A percentile compares a stretch with the other conserved stretches of the same genome.
These are phyloP conservation scores for Oasisia sp. DNA, from an alignment of 2,888 invertebrate genomes.

Conservation along the genomic window DNA sequence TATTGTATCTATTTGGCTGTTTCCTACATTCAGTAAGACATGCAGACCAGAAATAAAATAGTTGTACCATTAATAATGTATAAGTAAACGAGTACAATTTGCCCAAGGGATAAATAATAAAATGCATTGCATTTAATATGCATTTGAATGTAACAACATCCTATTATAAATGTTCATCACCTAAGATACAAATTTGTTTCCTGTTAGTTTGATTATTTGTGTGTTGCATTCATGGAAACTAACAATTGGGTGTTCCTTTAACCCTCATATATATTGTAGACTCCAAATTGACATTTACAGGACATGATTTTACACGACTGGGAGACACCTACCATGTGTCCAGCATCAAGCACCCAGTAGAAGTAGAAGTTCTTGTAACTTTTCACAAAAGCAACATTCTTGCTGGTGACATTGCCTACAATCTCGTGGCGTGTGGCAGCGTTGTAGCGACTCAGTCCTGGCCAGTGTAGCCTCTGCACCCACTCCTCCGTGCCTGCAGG, in stretches of 20 bases:
- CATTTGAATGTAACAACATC: no score
- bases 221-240: background rate
- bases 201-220: background rate
- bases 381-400: slow-evolving; percentile 79
- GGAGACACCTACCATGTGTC: slow-evolving; percentile 77
- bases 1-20: no score
- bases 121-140: no score
- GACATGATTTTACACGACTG: background rate
- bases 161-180: no score
- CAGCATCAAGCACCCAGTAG: slow-evolving; percentile 82
- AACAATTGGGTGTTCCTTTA: slow-evolving; percentile 1
- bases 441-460: slow-evolving; percentile 32
- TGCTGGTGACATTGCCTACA: slow-evolving; percentile 70
- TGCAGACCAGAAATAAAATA: no score
- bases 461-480: slow-evolving; percentile 38
- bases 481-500: slow-evolving; percentile 37
- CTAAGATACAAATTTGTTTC: background rate
- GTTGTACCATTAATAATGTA: no score
- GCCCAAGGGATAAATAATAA: no score
- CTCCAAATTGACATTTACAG: no score
- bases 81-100: no score
- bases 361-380: slow-evolving; percentile 76
- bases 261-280: background rate
- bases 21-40: no score
- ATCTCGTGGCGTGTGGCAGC: slow-evolving; percentile 66